A percentile compares a stretch with the other conserved stretches of the same genome.
Conservation (phyloP, 2,113 vertebrate species). For the Holacanthus passer region DNA sequence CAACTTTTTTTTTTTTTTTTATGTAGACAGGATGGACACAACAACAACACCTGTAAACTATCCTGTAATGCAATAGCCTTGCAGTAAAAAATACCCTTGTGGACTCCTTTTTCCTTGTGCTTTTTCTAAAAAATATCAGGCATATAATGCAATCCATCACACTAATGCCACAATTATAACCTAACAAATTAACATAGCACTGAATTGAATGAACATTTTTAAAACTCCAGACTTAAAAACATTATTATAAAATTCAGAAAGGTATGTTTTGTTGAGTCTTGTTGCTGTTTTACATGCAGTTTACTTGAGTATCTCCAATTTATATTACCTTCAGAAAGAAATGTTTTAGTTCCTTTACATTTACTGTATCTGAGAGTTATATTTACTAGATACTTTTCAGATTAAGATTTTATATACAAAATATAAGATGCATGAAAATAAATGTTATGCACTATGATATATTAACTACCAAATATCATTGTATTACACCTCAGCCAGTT, state of each 20-base stretch:
- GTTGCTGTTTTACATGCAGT: neutral
- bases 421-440: neutral
- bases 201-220: neutral
- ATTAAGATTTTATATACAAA: neutral
- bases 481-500: neutral
- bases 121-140: neutral
- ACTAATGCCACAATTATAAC: neutral
- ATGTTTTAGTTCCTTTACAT: neutral
- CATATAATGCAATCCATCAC: neutral
- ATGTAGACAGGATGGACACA: neutral
- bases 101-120: neutral
- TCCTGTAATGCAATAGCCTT: neutral
- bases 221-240: neutral
- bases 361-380: neutral
- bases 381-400: neutral
- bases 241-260: neutral
- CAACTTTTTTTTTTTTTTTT: constrained; percentile 12
- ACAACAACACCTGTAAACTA: neutral
- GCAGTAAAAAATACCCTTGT: neutral
- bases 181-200: neutral
- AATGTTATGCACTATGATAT: neutral
- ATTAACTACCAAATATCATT: neutral
- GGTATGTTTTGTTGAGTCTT: neutral
- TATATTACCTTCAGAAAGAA: neutral
- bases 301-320: neutral